Base-by-base conservation (phyloP, 53 echinoderm and acorn worm genomes). In the Patiria pectinifera region DNA sequence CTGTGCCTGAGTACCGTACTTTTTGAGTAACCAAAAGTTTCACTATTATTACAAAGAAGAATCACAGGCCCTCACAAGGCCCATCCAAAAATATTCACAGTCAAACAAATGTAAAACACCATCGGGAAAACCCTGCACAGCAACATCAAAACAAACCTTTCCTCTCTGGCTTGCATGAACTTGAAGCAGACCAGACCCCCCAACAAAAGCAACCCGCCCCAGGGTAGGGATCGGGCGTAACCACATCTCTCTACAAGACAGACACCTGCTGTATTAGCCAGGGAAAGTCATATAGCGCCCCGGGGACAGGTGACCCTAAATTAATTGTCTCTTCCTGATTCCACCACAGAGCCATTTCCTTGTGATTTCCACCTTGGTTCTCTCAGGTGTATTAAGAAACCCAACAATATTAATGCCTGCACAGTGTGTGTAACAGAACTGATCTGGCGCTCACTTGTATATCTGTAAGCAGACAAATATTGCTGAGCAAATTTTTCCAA, bases 241-340 rank as follows among this genome's bases (percentile, higher is more conserved):
- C 78, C 78, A 60, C 59, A 19, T 43, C 2, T 53, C 49, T 78
- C 88, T 59, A 76, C 88, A 60, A 22, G 19, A 78, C 62, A 78
- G 88, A 77, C 88, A 88, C 88, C 88, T 88, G 88, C 71, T 78
- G 78, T 78, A 53, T 75, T 19, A 19, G 48, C n/a, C 44, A 48
- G 69, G 88, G 88, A 63, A 76, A 88, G 88, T 88, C 88, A 88
- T 88, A 78, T 24, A 45, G 75, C 35, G 49, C 62, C 78, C 87
- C 12, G 78, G 86, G 86, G 88, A 60, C 77, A 88, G 78, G 78
- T 88, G 77, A 78, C 78, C 88, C 7, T 76, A 21, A 78, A 78
- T 88, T 78, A 88, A 88, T 88, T 76, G 88, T 15, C 16, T 25
- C 78, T 88, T 88, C 88, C 88, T 88, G 78, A 77, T 59, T 88